A percentile compares a stretch with the other conserved stretches of the same genome.
Conservation (phyloP, 2,797 vertebrate species). For the Danio aesculapii region DNA sequence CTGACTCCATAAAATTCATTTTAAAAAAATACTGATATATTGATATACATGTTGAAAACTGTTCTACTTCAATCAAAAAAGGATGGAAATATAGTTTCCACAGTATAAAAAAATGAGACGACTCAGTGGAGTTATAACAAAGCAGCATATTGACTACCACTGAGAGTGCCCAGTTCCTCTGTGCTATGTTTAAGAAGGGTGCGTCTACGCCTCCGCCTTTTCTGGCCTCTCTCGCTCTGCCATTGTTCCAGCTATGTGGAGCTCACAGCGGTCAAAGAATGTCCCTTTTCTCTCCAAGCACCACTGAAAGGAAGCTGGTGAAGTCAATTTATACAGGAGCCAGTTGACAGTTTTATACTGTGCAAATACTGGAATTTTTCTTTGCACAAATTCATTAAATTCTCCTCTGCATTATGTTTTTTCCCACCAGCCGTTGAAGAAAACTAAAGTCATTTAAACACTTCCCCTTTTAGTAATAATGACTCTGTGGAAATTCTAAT, state of each 20-base stretch:
- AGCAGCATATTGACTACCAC: constrained; percentile 20
- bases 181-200: constrained; percentile 48
- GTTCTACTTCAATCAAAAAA: too few species aligned
- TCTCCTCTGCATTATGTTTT: not conserved
- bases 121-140: not conserved
- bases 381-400: not conserved
- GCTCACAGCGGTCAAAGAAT: constrained; percentile 57
- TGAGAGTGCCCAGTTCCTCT: constrained; percentile 44
- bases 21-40: too few species aligned
- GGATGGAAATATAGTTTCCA: not conserved
- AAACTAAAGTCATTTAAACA: not conserved
- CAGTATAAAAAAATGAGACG: not conserved
- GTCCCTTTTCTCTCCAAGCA: constrained; percentile 56
- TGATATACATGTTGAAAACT: too few species aligned
- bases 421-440: not conserved
- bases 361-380: not conserved
- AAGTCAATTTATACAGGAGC: not conserved
- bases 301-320: constrained; percentile 17
- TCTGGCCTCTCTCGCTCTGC: constrained; percentile 16
- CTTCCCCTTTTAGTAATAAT: not conserved
- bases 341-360: not conserved
- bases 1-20: too few species aligned
- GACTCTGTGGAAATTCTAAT: not conserved
- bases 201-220: constrained; percentile 17
- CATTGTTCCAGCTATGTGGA: constrained; percentile 52